These are phyloP conservation scores for Antigone vipio DNA, from an alignment of 2,113 vertebrate species.

Conservation along the genomic window DNA sequence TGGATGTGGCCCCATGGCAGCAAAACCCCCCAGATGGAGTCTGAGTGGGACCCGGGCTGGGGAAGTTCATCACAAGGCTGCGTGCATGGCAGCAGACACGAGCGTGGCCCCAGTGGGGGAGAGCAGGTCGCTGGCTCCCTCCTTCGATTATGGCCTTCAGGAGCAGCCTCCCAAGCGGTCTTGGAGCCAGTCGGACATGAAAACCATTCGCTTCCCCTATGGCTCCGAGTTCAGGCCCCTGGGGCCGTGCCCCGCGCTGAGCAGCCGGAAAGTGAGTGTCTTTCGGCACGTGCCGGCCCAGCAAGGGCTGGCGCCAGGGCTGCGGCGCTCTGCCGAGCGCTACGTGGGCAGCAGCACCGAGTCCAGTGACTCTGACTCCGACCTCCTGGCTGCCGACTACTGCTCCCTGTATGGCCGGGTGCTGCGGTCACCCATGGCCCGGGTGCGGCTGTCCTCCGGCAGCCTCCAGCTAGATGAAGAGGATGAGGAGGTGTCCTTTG, in stretches of 20 bases:
- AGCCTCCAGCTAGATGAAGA: conserved; percentile 93
- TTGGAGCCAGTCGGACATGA: conserved; percentile 89
- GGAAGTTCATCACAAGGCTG: neutral
- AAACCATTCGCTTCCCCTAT: conserved; percentile 77
- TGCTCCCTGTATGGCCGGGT: conserved; percentile 75
- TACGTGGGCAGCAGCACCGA: conserved; percentile 76
- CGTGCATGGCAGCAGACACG: neutral
- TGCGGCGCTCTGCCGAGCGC: conserved; percentile 61
- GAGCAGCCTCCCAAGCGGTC: conserved; percentile 83
- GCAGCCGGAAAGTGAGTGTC: conserved; percentile 61
- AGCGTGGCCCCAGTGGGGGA: conserved; percentile 46
- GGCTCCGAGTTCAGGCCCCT: conserved; percentile 89
- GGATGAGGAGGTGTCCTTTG: conserved; percentile 72
- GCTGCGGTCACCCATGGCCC: conserved; percentile 73
- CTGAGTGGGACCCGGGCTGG: neutral
- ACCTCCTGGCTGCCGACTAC: conserved; percentile 82
- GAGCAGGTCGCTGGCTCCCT: conserved; percentile 50
- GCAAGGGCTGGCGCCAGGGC: conserved; percentile 64
- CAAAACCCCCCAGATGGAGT: conserved; percentile 48
- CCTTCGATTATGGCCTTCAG: conserved; percentile 76
- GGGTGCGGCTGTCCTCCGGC: conserved; percentile 87
- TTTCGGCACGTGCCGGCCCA: conserved; percentile 67
- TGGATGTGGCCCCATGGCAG: neutral
- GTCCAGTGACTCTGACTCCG: conserved; percentile 89
- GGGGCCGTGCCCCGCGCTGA: conserved; percentile 85